Evolutionary conservation across 2,888 invertebrate species (phyloP).

Genomic region (Drosophila tanythrix): DNA sequence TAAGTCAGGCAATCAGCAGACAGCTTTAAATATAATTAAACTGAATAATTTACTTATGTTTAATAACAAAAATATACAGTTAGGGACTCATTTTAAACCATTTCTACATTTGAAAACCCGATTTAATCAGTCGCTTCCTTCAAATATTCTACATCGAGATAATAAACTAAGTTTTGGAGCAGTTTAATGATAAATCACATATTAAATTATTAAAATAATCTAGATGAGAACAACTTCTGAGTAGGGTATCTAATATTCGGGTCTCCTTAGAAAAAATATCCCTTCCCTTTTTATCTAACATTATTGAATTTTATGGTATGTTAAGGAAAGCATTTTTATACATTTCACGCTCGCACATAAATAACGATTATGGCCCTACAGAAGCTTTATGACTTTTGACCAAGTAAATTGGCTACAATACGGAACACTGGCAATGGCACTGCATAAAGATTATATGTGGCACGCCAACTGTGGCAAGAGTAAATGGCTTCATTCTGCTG

Average conservation of each 20-base stretch:
- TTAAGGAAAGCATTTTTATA: constrained; percentile 71
- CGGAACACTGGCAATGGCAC: constrained; percentile 28
- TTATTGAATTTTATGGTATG: constrained; percentile 63
- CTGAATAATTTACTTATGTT: too few relatives aligned
- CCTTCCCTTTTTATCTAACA: neutral
- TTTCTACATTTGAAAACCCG: neutral
- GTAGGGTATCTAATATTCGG: neutral
- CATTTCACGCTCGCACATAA: constrained; percentile 78
- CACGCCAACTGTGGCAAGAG: constrained; percentile 30
- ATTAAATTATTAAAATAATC: neutral
- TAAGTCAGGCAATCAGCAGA: neutral
- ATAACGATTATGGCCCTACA: constrained; percentile 70
- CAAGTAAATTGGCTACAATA: constrained; percentile 63
- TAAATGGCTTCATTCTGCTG: constrained; percentile 72
- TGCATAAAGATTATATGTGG: constrained; percentile 51
- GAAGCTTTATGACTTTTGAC: constrained; percentile 66
- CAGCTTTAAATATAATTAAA: too few relatives aligned
- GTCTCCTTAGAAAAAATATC: neutral
- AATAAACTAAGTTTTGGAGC: neutral
- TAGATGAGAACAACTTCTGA: neutral
- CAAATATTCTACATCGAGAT: neutral
- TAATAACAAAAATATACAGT: too few relatives aligned
- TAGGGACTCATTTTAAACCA: too few relatives aligned
- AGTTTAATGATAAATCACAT: neutral
- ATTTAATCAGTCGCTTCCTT: neutral